Evolutionary conservation across 2,888 invertebrate genomes (phyloP).

Genomic region (Drosophila mercatorum): DNA sequence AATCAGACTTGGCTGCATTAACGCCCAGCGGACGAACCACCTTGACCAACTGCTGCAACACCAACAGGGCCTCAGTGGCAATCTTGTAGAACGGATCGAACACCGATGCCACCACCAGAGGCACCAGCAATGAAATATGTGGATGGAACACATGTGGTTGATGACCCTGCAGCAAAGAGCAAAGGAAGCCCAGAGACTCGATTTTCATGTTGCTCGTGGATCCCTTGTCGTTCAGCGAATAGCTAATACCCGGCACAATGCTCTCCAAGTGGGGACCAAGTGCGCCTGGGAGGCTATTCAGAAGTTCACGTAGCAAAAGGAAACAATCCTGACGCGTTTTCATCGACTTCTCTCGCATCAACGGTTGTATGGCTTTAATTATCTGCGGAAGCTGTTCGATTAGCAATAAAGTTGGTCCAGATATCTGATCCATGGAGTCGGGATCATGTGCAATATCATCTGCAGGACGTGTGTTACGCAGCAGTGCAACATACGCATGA

Average conservation of each 20-base stretch:
- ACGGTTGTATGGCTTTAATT: conserved; percentile 94
- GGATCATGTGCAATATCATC: conserved; percentile 88
- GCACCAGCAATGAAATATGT: conserved; percentile 91
- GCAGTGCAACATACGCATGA: conserved; percentile 96
- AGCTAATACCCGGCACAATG: conserved; percentile 95
- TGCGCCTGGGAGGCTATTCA: conserved; percentile 94
- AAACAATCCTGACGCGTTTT: conserved; percentile 96
- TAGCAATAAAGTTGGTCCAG: conserved; percentile 88
- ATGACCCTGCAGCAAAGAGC: conserved; percentile 83
- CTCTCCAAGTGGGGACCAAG: conserved; percentile 93
- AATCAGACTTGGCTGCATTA: conserved; percentile 84
- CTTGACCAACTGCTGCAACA: conserved; percentile 96
- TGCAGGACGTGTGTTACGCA: conserved; percentile 94
- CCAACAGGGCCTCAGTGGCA: conserved; percentile 97
- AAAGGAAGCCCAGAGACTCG: conserved; percentile 95
- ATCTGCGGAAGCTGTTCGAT: conserved; percentile 89
- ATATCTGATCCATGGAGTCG: conserved; percentile 90
- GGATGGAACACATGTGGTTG: conserved; percentile 89
- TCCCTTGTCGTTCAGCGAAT: conserved; percentile 95
- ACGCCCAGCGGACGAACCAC: conserved; percentile 91
- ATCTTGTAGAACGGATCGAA: conserved; percentile 99
- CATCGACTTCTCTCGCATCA: conserved; percentile 93
- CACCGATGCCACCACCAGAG: conserved; percentile 94
- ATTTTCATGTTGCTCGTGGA: conserved; percentile 99
- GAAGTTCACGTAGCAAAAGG: conserved; percentile 94